Conservation (phyloP, 2,797 vertebrate genomes). For the Lepus townsendii region DNA sequence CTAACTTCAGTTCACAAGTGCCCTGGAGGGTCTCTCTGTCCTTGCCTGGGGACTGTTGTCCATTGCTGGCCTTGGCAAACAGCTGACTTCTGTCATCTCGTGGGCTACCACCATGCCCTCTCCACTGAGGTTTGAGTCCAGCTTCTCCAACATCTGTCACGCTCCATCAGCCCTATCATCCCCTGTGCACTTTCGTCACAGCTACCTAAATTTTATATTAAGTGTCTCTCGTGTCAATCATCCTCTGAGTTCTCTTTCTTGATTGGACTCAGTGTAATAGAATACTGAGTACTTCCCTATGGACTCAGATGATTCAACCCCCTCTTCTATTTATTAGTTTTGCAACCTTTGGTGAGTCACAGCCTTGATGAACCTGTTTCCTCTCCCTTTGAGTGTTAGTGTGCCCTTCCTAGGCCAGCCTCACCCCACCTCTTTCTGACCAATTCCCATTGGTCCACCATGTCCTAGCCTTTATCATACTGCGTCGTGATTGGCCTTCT, state of each 20-base stretch:
- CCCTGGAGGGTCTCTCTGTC: background rate
- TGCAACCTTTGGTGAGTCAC: background rate
- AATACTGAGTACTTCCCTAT: background rate
- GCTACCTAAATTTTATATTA: background rate
- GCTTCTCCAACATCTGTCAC: background rate
- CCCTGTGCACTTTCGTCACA: background rate
- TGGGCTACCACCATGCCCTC: background rate
- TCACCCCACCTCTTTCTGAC: background rate
- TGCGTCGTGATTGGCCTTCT: background rate
- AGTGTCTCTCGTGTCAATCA: background rate
- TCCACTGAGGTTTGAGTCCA: background rate
- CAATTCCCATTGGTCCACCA: background rate
- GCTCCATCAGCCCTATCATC: background rate
- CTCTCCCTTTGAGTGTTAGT: background rate
- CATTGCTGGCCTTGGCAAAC: background rate
- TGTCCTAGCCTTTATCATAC: background rate
- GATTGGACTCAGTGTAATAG: background rate
- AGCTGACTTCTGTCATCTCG: background rate
- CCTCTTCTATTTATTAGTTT: background rate
- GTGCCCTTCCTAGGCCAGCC: background rate
- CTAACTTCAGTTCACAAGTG: fast-evolving
- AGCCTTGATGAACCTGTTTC: background rate
- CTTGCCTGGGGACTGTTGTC: background rate
- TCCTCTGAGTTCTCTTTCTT: background rate
- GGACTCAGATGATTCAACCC: background rate